Evolutionary conservation across 2,113 vertebrate species (phyloP).

Genomic region (Calidris pugnax): DNA sequence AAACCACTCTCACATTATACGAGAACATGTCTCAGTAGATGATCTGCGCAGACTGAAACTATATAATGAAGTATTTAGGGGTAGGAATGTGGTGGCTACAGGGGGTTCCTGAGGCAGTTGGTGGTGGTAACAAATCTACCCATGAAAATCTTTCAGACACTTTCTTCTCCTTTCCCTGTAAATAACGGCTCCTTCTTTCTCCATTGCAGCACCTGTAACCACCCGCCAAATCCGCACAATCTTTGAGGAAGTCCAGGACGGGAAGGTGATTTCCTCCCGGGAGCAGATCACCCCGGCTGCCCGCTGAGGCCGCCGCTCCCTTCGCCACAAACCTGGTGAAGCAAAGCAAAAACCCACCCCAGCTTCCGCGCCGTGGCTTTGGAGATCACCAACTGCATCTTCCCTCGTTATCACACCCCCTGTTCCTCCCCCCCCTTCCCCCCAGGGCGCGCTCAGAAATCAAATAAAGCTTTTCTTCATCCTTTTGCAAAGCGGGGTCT

Average conservation of each 20-base stretch:
- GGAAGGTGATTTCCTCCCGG: conserved; percentile 72
- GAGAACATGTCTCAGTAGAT: background rate
- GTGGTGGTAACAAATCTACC: background rate
- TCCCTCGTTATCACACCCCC: background rate
- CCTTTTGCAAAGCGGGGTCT: conserved; percentile 17
- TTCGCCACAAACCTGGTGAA: background rate
- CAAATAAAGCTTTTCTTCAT: conserved; percentile 74
- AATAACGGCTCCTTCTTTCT: background rate
- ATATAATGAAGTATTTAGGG: background rate
- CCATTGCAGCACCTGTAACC: conserved; percentile 13
- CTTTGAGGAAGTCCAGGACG: conserved; percentile 75
- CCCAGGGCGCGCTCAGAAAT: background rate
- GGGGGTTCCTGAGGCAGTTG: background rate
- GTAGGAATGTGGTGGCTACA: background rate
- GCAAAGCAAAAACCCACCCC: background rate
- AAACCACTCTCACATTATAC: rapidly evolving
- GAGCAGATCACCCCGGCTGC: conserved; percentile 73
- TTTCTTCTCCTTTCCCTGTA: background rate
- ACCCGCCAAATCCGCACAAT: conserved; percentile 73
- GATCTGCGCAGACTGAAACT: background rate
- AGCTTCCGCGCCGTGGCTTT: background rate
- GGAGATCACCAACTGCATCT: background rate
- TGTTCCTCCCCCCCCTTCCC: background rate
- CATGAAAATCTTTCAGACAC: rapidly evolving
- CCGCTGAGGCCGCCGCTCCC: background rate